Conservation (phyloP, 2,113 vertebrate genomes). For the Hystrix cristata region DNA sequence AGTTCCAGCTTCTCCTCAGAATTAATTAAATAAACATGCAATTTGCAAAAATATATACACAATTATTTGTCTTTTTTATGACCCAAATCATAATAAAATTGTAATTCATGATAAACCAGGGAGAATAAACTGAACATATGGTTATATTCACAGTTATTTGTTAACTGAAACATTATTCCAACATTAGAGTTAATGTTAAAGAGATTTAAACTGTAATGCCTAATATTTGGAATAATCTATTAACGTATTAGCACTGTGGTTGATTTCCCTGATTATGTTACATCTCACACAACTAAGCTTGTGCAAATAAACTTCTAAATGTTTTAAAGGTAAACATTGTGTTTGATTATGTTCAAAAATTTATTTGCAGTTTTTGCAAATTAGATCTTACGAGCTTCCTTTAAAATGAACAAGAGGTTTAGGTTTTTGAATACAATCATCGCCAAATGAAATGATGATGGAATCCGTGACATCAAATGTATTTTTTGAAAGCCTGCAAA, state of each 20-base stretch:
- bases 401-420: background rate
- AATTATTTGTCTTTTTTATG: slow-evolving; percentile 76
- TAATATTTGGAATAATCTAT: slow-evolving; percentile 85
- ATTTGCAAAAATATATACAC: slow-evolving; percentile 63
- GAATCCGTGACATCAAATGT: background rate
- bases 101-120: slow-evolving; percentile 81
- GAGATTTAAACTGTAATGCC: slow-evolving; percentile 74
- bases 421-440: slow-evolving; percentile 5
- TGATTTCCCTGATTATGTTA: slow-evolving; percentile 72
- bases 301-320: slow-evolving; percentile 86
- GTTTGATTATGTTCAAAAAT: slow-evolving; percentile 64
- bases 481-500: background rate
- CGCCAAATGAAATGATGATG: background rate
- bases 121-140: slow-evolving; percentile 75
- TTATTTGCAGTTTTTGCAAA: background rate
- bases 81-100: slow-evolving; percentile 74
- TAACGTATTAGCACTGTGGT: slow-evolving; percentile 77
- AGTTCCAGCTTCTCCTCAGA: slow-evolving; percentile 73
- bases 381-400: background rate
- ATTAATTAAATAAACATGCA: slow-evolving; percentile 75
- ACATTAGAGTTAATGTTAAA: slow-evolving; percentile 81
- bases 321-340: slow-evolving; percentile 17
- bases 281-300: slow-evolving; percentile 77
- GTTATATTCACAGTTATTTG: slow-evolving; percentile 80
- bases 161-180: slow-evolving; percentile 81